Evolutionary conservation across 2,113 vertebrate species (phyloP), one percentile per base, ranked within the genome.

Genomic region (Chaetodon trifascialis): DNA sequence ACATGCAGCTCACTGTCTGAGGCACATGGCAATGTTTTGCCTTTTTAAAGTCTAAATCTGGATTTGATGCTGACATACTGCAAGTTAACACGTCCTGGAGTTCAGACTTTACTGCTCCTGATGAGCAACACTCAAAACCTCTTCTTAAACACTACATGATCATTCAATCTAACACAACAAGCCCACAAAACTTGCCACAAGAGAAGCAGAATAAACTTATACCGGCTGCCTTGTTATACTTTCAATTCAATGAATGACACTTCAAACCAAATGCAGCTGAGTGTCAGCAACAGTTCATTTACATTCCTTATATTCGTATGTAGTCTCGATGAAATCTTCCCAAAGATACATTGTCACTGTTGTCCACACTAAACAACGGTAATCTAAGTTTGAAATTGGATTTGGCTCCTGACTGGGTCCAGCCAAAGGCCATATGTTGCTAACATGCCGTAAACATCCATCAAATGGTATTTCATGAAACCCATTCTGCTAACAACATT

Each of bases 361-460:
- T 51, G 30, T 60, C 21, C 30, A 70, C 49, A 73, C 42, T 49
- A 62, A 87, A 80, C 38, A 21, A 82, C 12, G 49, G 76, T 64
- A 83, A 87, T 81, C 23, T 38, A 71, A 72, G 62, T 85, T 88
- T 86, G 21, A 80, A 89, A 91, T 87, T 80, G 85, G 6, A 67
- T 89, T 79, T 87, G 51, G 49, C 56, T n/a, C 23, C 36, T 21
- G 62, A 81, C 75, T 30, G 63, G 62, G 82, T 84, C 67, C 66
- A 59, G 86, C 79, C 76, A 77, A 87, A 90, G 65, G 49, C 63
- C 76, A 87, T 76, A 87, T 74, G 84, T 83, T 76, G 72, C 80
- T 85, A 88, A 91, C 86, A 86, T 55, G 73, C 75, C 74, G 60
- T 83, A 88, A 89, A 92, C 78, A 93, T 86, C 81, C 84, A 89